Evolutionary conservation across 2,888 invertebrate species (phyloP).

Genomic region (Odontocolon sp.): DNA sequence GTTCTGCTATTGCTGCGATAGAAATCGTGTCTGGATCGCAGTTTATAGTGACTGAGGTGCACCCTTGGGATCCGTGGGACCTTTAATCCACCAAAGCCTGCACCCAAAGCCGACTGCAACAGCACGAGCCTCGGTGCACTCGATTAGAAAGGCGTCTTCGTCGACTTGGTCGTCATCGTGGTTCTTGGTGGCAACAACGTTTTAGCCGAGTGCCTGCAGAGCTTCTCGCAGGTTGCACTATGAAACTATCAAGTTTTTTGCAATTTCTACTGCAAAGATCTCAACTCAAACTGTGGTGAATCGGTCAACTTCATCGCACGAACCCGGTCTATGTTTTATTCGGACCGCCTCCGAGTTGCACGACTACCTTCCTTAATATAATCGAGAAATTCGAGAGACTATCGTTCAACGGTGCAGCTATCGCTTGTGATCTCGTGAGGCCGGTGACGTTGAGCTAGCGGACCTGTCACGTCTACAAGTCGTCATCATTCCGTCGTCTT

Average conservation of each 20-base stretch:
- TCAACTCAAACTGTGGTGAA: too few species aligned
- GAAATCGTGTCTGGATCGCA: conserved; percentile 34
- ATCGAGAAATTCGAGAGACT: conserved; percentile 21
- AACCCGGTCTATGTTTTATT: too few species aligned
- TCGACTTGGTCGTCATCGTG: conserved; percentile 13
- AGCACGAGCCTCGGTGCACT: conserved; percentile 30
- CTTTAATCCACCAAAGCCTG: conserved; percentile 36
- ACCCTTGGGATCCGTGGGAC: conserved; percentile 60
- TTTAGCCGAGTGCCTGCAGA: conserved; percentile 40
- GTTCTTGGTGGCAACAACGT: conserved; percentile 34
- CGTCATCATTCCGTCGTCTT: conserved; percentile 43
- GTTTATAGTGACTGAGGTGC: conserved; percentile 15
- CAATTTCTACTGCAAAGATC: too few species aligned
- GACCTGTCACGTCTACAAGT: conserved; percentile 33
- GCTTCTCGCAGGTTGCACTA: conserved; percentile 23
- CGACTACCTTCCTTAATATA: conserved; percentile 5
- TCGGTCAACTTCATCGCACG: too few species aligned
- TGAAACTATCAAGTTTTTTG: too few species aligned
- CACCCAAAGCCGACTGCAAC: conserved; percentile 1
- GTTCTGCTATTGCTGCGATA: not conserved
- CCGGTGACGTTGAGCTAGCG: conserved; percentile 41
- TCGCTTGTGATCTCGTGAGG: conserved; percentile 34
- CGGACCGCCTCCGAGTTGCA: conserved; percentile 47
- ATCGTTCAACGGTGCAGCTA: not conserved
- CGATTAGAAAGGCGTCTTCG: conserved; percentile 66